A percentile compares a stretch with the other conserved stretches of the same genome.
phyloP scores from a whole-genome alignment of 35 echinoderm and acorn worm species.

The Amphiura filiformis region DNA sequence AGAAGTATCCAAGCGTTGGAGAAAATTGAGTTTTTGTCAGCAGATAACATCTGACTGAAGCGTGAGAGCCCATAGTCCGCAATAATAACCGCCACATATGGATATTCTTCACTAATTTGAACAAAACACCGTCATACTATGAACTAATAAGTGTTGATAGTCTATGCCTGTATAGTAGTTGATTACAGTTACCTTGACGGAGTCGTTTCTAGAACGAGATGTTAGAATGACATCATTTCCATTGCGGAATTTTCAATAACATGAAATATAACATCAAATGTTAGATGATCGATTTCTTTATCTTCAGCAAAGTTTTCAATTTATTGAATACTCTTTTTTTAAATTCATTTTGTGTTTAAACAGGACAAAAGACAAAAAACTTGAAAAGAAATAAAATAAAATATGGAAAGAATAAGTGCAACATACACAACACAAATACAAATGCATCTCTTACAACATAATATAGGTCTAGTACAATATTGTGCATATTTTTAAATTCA shows the following conservation, averaged over 20 bases:
- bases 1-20: slow-evolving; percentile 14
- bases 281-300: slow-evolving; percentile 33
- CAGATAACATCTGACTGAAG: slow-evolving; percentile 35
- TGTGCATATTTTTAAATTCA: no score
- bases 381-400: no score
- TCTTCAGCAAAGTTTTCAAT: slow-evolving; percentile 41
- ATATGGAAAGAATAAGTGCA: no score
- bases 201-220: slow-evolving; percentile 39
- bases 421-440: no score
- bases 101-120: no score
- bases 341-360: no score
- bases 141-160: no score
- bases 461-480: no score
- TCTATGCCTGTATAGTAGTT: slow-evolving; percentile 26
- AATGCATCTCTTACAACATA: no score
- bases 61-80: background rate
- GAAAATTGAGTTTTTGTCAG: slow-evolving; percentile 20
- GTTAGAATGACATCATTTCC: slow-evolving; percentile 23
- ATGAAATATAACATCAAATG: slow-evolving; percentile 31
- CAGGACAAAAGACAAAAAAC: no score
- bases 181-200: slow-evolving; percentile 25
- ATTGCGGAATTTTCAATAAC: slow-evolving; percentile 26
- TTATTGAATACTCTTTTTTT: slow-evolving; percentile 28
- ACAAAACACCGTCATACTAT: no score
- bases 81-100: no score